phyloP scores from a whole-genome alignment of 2,888 invertebrate species.

The Ormyrus labotus region DNA sequence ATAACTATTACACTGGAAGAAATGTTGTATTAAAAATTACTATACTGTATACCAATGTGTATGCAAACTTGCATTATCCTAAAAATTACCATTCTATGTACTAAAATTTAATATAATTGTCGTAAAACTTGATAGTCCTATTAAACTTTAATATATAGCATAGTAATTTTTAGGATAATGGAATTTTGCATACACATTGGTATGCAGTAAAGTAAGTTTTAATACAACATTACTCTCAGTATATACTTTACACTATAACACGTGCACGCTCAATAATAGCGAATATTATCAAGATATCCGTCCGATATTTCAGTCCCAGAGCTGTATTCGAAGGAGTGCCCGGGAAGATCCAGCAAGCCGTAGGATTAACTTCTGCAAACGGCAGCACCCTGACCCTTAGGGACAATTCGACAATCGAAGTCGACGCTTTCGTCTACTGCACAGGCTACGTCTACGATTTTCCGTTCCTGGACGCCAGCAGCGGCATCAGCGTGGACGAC shows the following conservation, averaged over 20 bases:
- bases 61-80: too few relatives aligned
- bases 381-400: constrained; percentile 78
- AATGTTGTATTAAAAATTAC: too few relatives aligned
- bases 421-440: constrained; percentile 84
- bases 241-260: background rate
- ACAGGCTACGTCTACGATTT: constrained; percentile 86
- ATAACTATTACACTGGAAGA: background rate
- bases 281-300: background rate
- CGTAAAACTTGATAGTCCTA: too few relatives aligned
- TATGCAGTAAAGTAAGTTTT: too few relatives aligned
- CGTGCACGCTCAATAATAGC: background rate
- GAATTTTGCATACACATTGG: too few relatives aligned
- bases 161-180: too few relatives aligned
- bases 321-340: constrained; percentile 76
- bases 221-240: too few relatives aligned
- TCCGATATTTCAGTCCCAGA: constrained; percentile 50
- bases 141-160: too few relatives aligned
- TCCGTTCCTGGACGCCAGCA: constrained; percentile 81
- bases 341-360: constrained; percentile 77
- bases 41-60: too few relatives aligned
- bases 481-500: constrained; percentile 6
- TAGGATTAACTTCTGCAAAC: constrained; percentile 77
- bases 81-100: background rate
- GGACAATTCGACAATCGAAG: constrained; percentile 79
- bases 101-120: too few relatives aligned